phyloP scores from a whole-genome alignment of 2,113 vertebrate species.

The Gymnorhina tibicen region DNA sequence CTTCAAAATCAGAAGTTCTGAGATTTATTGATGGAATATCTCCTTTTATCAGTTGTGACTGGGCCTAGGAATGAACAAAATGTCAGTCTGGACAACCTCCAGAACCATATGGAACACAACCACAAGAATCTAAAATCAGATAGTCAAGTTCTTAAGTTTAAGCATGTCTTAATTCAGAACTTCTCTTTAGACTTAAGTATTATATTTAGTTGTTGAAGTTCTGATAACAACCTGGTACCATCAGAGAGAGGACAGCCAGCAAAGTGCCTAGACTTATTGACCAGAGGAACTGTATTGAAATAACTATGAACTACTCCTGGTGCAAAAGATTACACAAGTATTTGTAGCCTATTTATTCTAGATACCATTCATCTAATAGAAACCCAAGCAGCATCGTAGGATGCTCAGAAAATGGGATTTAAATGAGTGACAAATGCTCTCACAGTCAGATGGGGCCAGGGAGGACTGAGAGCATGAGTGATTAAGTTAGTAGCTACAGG shows the following conservation, averaged over 20 bases:
- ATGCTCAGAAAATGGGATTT: neutral
- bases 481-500: slow-evolving; percentile 22
- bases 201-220: neutral
- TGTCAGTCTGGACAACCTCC: neutral
- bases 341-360: neutral
- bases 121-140: neutral
- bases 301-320: neutral
- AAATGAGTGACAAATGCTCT: neutral
- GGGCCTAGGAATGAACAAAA: neutral
- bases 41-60: neutral
- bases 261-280: neutral
- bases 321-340: neutral
- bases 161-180: neutral
- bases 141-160: neutral
- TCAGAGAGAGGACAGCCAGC: neutral
- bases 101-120: neutral
- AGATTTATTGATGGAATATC: neutral
- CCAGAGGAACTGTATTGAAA: neutral
- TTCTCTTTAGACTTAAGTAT: neutral
- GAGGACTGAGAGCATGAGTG: neutral
- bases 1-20: neutral
- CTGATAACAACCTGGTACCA: neutral
- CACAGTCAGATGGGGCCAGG: neutral
- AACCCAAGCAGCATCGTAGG: neutral
- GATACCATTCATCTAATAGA: neutral